Base-by-base conservation (phyloP, 2,113 vertebrate species). In the Cheirogaleus medius region DNA sequence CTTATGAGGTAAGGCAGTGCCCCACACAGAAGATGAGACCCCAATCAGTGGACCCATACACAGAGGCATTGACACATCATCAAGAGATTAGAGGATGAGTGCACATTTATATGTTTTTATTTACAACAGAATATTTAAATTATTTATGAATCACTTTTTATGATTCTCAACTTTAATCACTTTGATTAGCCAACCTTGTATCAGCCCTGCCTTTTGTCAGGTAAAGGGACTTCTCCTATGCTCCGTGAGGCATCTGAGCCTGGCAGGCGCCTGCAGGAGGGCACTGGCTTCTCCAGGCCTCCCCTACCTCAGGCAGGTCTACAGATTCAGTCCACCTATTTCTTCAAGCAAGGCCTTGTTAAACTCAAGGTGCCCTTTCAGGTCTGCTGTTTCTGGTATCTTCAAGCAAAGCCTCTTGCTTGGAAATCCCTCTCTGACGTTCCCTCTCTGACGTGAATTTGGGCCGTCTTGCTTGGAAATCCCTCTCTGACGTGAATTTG, bases 71-170 rank as follows among this genome's bases (percentile, higher is more conserved):
- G 34, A 49, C 8, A 37, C 21, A 42, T 42, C 21, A 17, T 37
- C 15, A 8, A 39, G 47, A 64, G 5, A 7, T 2, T 13, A 34
- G 69, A 83, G 69, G 27, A 5, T 32, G 21, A 32, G 9, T 17
- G 20, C 37, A 60, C 14, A 37, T 8, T 29, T 29, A 39, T 64
- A 69, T 1, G 0, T 39, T 86, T 91, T 88, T 39, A 66, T 66
- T 92, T 69, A 54, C 56, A 82, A 58, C 56, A 71, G 78, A 71
- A 77, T 64, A 80, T 68, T 84, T 64, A 88, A 88, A 63, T 39
- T 29, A 83, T 29, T 60, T 18, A 49, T 44, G 47, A 52, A 23
- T 81, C 34, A 13, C 47, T 80, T 83, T 54, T 95, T 64, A 64
- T 42, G 27, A 39, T n/a, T 88, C 86, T 93, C 47, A 54, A n/a